These are phyloP conservation scores for Oreotragus oreotragus DNA, from an alignment of 2,113 vertebrate genomes.

Conservation along the genomic window DNA sequence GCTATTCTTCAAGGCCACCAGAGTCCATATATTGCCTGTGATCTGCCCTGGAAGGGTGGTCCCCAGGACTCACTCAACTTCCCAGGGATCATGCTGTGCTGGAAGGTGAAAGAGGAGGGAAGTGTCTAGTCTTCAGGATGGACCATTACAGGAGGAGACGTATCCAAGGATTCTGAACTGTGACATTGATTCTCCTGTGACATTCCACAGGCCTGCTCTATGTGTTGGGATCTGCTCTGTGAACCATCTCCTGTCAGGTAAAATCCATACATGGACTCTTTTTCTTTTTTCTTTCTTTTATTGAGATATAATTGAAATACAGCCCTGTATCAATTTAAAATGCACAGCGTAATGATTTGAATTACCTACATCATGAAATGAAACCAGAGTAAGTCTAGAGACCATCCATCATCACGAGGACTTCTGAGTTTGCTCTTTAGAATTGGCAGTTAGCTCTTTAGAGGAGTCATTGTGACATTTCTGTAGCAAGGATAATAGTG, in stretches of 20 bases:
- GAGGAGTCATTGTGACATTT: neutral
- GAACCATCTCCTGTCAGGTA: neutral
- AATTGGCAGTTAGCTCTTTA: constrained; percentile 35
- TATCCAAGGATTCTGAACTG: neutral
- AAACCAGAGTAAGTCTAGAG: neutral
- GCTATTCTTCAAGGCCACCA: neutral
- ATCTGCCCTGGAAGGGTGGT: neutral
- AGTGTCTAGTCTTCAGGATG: neutral
- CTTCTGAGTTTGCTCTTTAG: constrained; percentile 37
- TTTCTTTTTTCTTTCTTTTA: neutral
- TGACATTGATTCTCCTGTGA: neutral
- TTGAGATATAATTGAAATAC: neutral
- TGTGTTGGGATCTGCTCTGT: neutral
- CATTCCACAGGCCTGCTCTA: neutral
- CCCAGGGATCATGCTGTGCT: too few relatives aligned
- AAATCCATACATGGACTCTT: neutral
- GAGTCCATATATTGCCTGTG: neutral
- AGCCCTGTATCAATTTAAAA: neutral
- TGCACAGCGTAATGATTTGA: neutral
- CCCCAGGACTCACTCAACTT: neutral
- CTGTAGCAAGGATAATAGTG: neutral
- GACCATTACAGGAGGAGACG: neutral
- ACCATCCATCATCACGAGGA: neutral
- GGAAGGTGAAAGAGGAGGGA: neutral
- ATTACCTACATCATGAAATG: neutral